Conservation (phyloP, 2,888 invertebrate species). For the Diarsia dahlii region DNA sequence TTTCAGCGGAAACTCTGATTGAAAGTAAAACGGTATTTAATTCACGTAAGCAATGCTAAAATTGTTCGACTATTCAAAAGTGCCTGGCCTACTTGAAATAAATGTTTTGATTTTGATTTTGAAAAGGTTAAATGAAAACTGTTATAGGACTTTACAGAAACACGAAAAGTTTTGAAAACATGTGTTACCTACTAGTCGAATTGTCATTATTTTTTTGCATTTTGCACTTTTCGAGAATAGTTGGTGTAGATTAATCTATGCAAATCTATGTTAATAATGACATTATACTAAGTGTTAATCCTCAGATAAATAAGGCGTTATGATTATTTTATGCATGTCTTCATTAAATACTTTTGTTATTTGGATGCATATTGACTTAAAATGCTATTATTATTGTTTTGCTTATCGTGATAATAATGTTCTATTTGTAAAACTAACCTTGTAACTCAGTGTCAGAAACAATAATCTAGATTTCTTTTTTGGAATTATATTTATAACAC, state of each 20-base stretch:
- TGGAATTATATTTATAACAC: not conserved
- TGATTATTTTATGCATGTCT: constrained; percentile 30
- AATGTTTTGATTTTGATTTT: too few relatives aligned
- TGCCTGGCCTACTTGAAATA: too few relatives aligned
- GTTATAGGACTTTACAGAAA: not conserved
- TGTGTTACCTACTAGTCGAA: not conserved
- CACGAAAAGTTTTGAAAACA: not conserved
- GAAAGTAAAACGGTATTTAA: not conserved
- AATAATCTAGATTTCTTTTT: not conserved
- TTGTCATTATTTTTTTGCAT: not conserved
- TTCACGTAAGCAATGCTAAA: not conserved
- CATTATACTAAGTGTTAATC: not conserved
- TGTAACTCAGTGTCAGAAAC: constrained; percentile 16
- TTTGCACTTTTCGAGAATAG: not conserved
- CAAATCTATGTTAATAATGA: constrained; percentile 4
- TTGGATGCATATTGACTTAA: not conserved
- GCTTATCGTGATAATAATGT: too few relatives aligned
- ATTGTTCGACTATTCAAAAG: too few relatives aligned
- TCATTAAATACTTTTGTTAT: not conserved
- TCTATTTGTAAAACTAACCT: constrained; percentile 17
- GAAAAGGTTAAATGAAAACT: not conserved
- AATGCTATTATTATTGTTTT: not conserved
- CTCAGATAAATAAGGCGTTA: constrained; percentile 8
- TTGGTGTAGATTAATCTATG: not conserved
- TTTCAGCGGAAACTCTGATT: not conserved